Base-by-base conservation (phyloP, 2,113 vertebrate species). In the Equus quagga region DNA sequence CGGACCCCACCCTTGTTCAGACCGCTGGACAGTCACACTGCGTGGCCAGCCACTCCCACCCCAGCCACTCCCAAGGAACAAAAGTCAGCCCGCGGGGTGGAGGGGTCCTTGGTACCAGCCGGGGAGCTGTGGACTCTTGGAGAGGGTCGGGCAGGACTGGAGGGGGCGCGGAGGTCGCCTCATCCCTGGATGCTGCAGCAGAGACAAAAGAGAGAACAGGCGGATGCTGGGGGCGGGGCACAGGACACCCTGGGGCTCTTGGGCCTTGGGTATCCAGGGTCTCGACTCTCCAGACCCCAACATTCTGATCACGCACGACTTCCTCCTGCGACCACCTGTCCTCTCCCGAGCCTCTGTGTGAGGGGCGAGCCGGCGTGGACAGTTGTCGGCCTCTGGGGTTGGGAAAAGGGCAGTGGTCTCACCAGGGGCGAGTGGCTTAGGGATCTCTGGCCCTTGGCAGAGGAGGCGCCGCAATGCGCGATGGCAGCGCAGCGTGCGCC, bases 21-120 rank as follows among this genome's bases (percentile, higher is more conserved):
- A 62, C 78, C 3, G 51, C 62, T 0, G 62, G 56, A 41, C 46
- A 3, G 89, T 72, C 90, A 85, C 31, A 2, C 81, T 0, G 65
- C 24, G 19, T 13, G 3, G 46, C 65, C 76, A 15, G 94, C 95
- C 96, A 94, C 97, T 72, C 97, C 95, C 95, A 94, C 89, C 41
- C 60, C 86, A 78, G 70, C n/a, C 81, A n/a, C 69, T 84, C 8
- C 6, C 8, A 2, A 36, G 89, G 44, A 94, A 96, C 98, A 93
- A 98, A 98, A 95, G 93, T 82, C 94, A 64, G 1, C 67, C 26
- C 7, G 8, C 13, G 2, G 64, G 9, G 21, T 19, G 46, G 60
- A 41, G 78, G 24, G 7, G 69, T 26, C n/a, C 0, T 49, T 4
- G n/a, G 72, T 60, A 8, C 41, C 26, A 36, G 65, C 23, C 33